Evolutionary conservation across 2,888 invertebrate genomes (phyloP), one percentile per base, ranked within the genome.

Genomic region (Merodon equestris): DNA sequence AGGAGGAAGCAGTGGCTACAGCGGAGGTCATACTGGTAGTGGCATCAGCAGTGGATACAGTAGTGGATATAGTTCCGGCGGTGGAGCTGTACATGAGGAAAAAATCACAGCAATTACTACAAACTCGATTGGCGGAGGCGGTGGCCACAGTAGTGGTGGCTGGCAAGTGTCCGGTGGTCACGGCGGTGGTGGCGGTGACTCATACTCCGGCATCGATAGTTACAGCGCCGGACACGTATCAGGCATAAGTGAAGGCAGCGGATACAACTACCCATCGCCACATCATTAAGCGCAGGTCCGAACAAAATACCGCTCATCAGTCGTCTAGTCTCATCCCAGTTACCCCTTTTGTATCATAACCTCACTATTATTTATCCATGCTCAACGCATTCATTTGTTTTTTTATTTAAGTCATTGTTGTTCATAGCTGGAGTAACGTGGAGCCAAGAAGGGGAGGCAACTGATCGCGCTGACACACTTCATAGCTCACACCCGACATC

Each of bases 211-310:
- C n/a, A 77, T 84, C 56, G 87, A 88, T 67, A 87, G 86, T 68
- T 87, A 87, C 68, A 86, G 84, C 40, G 85, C 84, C 1, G 85
- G 83, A 0, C 87, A 87, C 67, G 85, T 85, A 0, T 86, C 86
- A 34, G 85, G 85, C 12, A 57, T 85, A 9, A 83, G 81, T n/a
- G n/a, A n/a, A 9, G 83, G 83, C 61, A 81, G 82, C 14, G 85
- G 84, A 9, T 87, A 86, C 67, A 82, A 82, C 34, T 85, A 87
- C 73, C 72, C 82, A 27, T 77, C 83, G 13, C 85, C 86, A 42
- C 84, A 84, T 44, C 83, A 83, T 40, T 83, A 79, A 70, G 68
- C 40, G 45, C 56, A 10, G 50, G 63, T 60, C 60, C 57, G 34
- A 61, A 70, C 44, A 50, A 54, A 56, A 18, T 9, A 9, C 67